These are phyloP conservation scores for Crocallis elinguaria DNA, from an alignment of 2,888 invertebrate species.

Conservation along the genomic window DNA sequence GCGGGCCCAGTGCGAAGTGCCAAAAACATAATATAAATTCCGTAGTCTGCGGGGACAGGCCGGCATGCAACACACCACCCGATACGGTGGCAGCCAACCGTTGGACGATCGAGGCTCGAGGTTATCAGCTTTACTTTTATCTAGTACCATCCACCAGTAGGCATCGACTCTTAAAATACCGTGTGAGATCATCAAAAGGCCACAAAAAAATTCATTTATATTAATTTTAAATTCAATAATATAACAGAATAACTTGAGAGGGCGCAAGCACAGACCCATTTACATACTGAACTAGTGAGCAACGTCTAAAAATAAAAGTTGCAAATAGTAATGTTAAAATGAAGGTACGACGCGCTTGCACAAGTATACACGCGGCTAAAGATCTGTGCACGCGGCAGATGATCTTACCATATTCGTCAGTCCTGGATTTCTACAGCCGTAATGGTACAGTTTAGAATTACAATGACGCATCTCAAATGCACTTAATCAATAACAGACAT, in stretches of 20 bases:
- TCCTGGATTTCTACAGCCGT: conserved; percentile 16
- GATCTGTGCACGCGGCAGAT: conserved; percentile 17
- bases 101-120: no score
- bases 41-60: no score
- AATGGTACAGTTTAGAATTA: conserved; percentile 12
- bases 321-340: conserved; percentile 47
- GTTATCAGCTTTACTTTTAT: no score
- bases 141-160: no score
- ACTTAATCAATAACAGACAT: conserved; percentile 2
- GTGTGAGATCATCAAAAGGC: background rate
- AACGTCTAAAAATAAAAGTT: conserved; percentile 73
- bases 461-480: conserved; percentile 7
- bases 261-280: conserved; percentile 54
- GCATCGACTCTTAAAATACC: background rate
- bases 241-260: conserved; percentile 31
- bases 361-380: conserved; percentile 9
- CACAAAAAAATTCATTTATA: background rate
- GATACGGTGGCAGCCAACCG: no score
- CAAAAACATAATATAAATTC: no score
- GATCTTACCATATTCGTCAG: conserved; percentile 9
- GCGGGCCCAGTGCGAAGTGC: no score
- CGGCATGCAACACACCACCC: no score
- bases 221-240: conserved; percentile 24
- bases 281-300: conserved; percentile 67
- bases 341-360: conserved; percentile 30